Conservation (phyloP, 2,113 vertebrate species). For the Pungitius pungitius region DNA sequence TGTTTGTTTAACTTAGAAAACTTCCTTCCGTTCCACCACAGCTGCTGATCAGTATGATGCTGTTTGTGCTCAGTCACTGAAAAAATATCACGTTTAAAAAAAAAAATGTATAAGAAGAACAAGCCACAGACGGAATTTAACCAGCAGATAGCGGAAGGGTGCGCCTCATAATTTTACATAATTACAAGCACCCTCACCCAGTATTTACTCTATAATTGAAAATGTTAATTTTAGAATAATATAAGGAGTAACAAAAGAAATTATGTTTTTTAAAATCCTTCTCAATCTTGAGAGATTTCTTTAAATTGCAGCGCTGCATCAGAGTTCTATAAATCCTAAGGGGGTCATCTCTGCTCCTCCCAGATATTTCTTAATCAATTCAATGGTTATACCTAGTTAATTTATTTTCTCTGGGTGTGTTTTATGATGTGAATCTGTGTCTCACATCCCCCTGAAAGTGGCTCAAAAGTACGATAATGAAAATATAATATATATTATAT, state of each 20-base stretch:
- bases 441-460: neutral
- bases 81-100: neutral
- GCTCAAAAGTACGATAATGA: slow-evolving; percentile 8
- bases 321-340: neutral
- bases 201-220: neutral
- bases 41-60: neutral
- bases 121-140: slow-evolving; percentile 21
- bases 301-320: neutral
- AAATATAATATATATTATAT: no score
- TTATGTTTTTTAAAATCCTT: neutral
- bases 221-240: neutral
- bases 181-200: neutral
- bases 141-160: neutral
- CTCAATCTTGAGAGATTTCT: neutral
- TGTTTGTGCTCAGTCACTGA: neutral
- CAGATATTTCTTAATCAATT: neutral
- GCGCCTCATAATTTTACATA: slow-evolving; percentile 7
- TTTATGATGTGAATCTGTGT: slow-evolving; percentile 15
- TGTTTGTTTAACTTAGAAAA: neutral
- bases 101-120: neutral
- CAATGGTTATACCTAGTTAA: neutral
- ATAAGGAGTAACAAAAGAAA: neutral
- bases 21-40: neutral
- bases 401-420: slow-evolving; percentile 14
- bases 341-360: neutral